Percentiles rank a stretch among this genome's conserved stretches.
Conservation (phyloP, 2,113 vertebrate genomes). For the Axis porcinus region DNA sequence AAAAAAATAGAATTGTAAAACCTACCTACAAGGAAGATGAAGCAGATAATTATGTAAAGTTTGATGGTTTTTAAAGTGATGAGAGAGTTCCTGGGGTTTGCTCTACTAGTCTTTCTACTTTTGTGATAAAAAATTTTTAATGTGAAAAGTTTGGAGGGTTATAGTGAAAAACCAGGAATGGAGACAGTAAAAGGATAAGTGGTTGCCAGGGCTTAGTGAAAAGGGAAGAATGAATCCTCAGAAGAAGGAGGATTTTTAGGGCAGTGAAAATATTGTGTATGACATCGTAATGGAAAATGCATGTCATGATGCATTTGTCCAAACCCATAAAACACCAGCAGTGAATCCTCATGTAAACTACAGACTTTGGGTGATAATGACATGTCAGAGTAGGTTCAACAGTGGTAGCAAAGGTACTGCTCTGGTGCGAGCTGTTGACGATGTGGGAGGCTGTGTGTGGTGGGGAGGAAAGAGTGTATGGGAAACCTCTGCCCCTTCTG, state of each 20-base stretch:
- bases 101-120: not conserved
- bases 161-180: not conserved
- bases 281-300: not conserved
- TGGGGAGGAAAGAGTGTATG: rapidly evolving
- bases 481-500: not conserved
- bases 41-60: not conserved
- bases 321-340: not conserved
- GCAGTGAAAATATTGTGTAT: not conserved
- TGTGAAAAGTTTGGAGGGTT: not conserved
- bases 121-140: not conserved
- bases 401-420: not conserved
- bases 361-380: too few species aligned
- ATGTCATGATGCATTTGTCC: not conserved
- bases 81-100: not conserved
- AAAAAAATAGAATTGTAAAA: not conserved
- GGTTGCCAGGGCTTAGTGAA: not conserved
- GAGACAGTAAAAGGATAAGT: not conserved
- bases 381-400: not conserved
- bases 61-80: not conserved
- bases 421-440: not conserved
- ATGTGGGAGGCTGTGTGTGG: rapidly evolving
- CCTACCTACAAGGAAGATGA: not conserved
- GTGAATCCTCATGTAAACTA: not conserved
- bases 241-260: not conserved
- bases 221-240: not conserved